Percentiles rank a stretch among this genome's conserved stretches.
Evolutionary conservation across 2,797 vertebrate species (phyloP).

Genomic region (Sarcophilus harrisii): DNA sequence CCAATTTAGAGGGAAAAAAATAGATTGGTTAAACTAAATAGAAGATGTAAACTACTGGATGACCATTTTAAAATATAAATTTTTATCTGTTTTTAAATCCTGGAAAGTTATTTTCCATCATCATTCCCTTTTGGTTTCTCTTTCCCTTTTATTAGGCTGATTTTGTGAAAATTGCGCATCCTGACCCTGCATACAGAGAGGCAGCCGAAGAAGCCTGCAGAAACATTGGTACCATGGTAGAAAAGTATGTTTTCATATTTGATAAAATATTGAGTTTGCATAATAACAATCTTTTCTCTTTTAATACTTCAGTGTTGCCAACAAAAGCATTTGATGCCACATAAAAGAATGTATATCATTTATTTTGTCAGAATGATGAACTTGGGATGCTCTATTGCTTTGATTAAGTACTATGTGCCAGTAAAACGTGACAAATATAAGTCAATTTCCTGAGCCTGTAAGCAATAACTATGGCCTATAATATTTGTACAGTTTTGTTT

Average conservation of each 20-base stretch:
- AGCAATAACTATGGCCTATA: background rate
- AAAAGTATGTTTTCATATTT: constrained; percentile 89
- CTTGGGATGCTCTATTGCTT: background rate
- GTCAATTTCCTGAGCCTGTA: background rate
- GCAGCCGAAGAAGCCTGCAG: constrained; percentile 96
- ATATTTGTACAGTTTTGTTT: background rate
- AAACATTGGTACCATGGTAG: constrained; percentile 94
- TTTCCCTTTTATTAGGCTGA: constrained; percentile 89
- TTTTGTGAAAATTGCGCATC: constrained; percentile 97
- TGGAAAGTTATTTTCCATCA: constrained; percentile 22
- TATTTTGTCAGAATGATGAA: background rate
- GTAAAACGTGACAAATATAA: background rate
- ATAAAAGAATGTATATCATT: background rate
- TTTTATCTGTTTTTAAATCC: background rate
- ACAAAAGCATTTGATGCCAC: background rate
- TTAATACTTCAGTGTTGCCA: background rate
- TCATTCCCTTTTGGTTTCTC: constrained; percentile 36
- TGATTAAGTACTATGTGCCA: background rate
- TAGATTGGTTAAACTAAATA: background rate
- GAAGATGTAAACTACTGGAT: background rate
- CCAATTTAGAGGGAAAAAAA: background rate
- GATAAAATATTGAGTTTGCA: fast-evolving
- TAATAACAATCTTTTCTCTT: background rate
- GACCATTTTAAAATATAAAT: background rate
- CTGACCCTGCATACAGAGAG: constrained; percentile 92